Evolutionary conservation across 2,888 invertebrate species (phyloP).

Genomic region (Linnaemya vulpina): DNA sequence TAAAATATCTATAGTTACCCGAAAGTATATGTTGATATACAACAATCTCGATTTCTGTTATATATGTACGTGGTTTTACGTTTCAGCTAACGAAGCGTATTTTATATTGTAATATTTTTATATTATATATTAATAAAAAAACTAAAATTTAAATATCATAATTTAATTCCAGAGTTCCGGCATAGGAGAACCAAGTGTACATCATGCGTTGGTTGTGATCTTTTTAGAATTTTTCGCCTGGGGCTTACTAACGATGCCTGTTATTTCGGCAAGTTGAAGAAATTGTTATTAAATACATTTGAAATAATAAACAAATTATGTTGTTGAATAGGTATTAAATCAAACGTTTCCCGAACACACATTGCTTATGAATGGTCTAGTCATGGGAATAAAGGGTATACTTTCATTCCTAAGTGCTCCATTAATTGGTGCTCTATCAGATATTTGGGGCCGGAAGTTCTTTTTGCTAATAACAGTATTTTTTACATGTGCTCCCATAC

Average conservation of each 20-base stretch:
- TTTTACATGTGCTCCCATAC: slow-evolving; percentile 99
- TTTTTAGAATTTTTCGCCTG: slow-evolving; percentile 99
- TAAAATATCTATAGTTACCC: too few relatives aligned
- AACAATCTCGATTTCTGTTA: too few relatives aligned
- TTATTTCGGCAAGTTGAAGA: slow-evolving; percentile 86
- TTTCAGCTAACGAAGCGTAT: too few relatives aligned
- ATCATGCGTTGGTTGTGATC: slow-evolving; percentile 99
- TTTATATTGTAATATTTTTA: too few relatives aligned
- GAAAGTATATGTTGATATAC: too few relatives aligned
- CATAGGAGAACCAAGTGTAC: slow-evolving; percentile 97
- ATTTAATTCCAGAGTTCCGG: slow-evolving; percentile 88
- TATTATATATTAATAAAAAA: too few relatives aligned
- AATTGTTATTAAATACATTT: background rate
- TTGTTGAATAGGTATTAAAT: slow-evolving; percentile 89
- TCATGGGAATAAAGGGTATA: slow-evolving; percentile 99
- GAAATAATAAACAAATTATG: background rate
- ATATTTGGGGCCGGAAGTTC: slow-evolving; percentile 99
- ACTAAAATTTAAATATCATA: too few relatives aligned
- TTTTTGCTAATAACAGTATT: slow-evolving; percentile 98
- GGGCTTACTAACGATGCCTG: slow-evolving; percentile 99
- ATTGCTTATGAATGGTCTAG: slow-evolving; percentile 98
- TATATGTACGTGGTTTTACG: too few relatives aligned
- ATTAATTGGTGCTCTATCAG: slow-evolving; percentile 97
- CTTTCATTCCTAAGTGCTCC: slow-evolving; percentile 99
- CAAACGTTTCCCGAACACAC: slow-evolving; percentile 99